These are phyloP conservation scores for Vultur gryphus DNA, from an alignment of 2,797 vertebrate genomes.

Conservation along the genomic window DNA sequence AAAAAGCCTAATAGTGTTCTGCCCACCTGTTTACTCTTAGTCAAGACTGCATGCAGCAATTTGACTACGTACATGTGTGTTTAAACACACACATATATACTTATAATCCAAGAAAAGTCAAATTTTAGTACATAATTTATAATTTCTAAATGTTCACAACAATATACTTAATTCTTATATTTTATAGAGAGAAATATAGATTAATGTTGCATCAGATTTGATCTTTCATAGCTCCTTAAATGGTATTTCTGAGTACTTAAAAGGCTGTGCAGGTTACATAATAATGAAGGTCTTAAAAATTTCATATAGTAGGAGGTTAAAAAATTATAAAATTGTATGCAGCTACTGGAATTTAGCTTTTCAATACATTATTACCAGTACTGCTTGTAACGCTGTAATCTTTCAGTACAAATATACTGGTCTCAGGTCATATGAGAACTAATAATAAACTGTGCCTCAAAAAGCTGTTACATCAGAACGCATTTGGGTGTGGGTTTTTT, in stretches of 20 bases:
- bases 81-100: not conserved
- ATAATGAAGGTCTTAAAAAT: not conserved
- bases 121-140: not conserved
- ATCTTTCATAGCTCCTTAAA: not conserved
- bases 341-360: not conserved
- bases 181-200: not conserved
- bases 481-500: accelerated
- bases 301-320: not conserved
- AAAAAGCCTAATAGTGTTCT: not conserved
- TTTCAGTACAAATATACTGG: not conserved
- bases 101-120: not conserved
- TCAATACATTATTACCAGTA: not conserved
- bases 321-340: not conserved
- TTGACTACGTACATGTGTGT: not conserved
- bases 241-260: not conserved
- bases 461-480: not conserved
- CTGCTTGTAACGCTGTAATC: not conserved
- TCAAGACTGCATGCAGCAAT: not conserved
- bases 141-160: not conserved
- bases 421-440: not conserved
- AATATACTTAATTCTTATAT: not conserved
- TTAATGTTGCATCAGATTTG: not conserved
- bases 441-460: not conserved
- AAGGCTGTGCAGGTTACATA: not conserved
- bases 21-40: not conserved